Conservation (phyloP, 2,797 vertebrate genomes). For the Cuculus canorus region DNA sequence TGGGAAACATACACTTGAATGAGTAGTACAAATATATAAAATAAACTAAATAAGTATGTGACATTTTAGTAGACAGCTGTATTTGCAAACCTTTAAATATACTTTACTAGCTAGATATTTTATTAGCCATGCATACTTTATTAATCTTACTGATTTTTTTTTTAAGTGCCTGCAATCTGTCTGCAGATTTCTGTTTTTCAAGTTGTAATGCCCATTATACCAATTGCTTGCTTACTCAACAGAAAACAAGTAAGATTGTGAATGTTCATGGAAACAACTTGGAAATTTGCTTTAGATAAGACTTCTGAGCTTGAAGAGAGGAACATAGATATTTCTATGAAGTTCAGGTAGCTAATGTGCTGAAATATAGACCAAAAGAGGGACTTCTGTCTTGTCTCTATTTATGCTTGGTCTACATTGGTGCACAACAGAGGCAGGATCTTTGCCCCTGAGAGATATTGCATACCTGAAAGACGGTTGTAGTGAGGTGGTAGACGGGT, state of each 20-base stretch:
- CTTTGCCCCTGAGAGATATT: background rate
- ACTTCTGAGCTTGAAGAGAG: background rate
- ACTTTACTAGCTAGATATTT: background rate
- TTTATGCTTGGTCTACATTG: background rate
- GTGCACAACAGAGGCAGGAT: background rate
- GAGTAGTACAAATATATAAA: background rate
- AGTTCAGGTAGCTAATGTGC: background rate
- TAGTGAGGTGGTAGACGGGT: no score
- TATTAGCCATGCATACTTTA: background rate
- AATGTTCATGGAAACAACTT: background rate
- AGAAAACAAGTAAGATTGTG: background rate
- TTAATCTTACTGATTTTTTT: background rate
- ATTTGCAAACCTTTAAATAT: background rate
- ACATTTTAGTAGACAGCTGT: background rate
- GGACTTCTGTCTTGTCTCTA: background rate
- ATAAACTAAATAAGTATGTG: background rate
- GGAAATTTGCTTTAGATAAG: background rate
- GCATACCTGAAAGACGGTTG: background rate
- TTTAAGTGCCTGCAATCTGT: background rate
- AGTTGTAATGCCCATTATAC: background rate
- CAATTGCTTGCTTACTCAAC: background rate
- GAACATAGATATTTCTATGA: background rate
- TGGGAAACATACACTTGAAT: background rate
- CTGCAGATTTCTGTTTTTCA: background rate
- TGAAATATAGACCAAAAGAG: background rate